These are phyloP conservation scores for Lordiphosa fenestrarum DNA, from an alignment of 2,888 invertebrate species.

Conservation along the genomic window DNA sequence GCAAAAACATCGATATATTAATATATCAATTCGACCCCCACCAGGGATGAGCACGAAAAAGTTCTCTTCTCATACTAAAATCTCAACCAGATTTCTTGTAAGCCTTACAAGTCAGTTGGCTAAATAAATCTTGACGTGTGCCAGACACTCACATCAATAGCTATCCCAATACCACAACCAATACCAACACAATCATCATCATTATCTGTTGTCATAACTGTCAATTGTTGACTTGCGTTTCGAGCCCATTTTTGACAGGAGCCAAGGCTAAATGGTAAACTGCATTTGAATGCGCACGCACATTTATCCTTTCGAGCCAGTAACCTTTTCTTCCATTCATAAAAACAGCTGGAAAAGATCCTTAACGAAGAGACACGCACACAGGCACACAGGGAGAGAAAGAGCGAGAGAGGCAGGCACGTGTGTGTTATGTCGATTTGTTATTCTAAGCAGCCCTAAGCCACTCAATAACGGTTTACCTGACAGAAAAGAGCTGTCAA, in stretches of 20 bases:
- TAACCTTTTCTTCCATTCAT: constrained; percentile 45
- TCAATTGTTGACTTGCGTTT: constrained; percentile 69
- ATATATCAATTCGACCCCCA: too few relatives aligned
- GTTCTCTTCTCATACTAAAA: too few relatives aligned
- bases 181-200: constrained; percentile 35
- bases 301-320: constrained; percentile 14
- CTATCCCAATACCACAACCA: constrained; percentile 23
- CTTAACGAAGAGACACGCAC: constrained; percentile 7
- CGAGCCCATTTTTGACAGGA: constrained; percentile 41
- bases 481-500: constrained; percentile 19
- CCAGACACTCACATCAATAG: constrained; percentile 11
- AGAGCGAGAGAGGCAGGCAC: constrained; percentile 20
- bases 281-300: constrained; percentile 46
- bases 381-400: constrained; percentile 15
- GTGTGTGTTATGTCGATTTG: constrained; percentile 37
- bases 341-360: constrained; percentile 34
- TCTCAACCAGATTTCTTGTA: too few relatives aligned
- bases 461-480: constrained; percentile 50
- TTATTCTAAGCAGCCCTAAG: constrained; percentile 28
- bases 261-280: constrained; percentile 26
- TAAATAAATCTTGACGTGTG: constrained; percentile 25
- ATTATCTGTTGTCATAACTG: constrained; percentile 72
- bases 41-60: too few relatives aligned
- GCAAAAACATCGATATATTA: too few relatives aligned
- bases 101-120: too few relatives aligned